Evolutionary conservation across 2,797 vertebrate species (phyloP), one percentile per base, ranked within the genome.

Genomic region (Malacoctenus gilli): DNA sequence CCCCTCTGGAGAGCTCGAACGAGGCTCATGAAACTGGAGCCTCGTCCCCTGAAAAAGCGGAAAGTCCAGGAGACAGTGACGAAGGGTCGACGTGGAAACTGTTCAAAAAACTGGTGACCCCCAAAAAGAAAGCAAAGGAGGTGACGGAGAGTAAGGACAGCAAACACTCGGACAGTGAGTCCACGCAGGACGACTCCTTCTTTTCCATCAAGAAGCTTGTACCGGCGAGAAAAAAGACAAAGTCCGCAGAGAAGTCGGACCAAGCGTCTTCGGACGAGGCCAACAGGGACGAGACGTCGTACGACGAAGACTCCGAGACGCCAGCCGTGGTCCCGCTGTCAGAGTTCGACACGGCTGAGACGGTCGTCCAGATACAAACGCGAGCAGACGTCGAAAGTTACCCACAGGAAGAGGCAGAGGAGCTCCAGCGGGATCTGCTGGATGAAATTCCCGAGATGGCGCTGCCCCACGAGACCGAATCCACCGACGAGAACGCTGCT

Each of bases 251-350:
- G 66, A 94, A 90, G 42, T 84, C 82, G 53, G 95, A 95, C 22
- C 85, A 89, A 3, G 23, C 79, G n/a, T 62, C 89, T 18, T 76
- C 70, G 8, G 92, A 92, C 53, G 93, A 94, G 31, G 54, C 78
- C 5, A 88, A 86, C 58, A 93, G 90, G 43, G 91, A 87, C 0
- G 43, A 59, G 28, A 19, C 82, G 59, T 79, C 83, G 51, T 81
- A 49, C 1, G 95, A 96, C 18, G 95, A 96, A 5, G 94, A 97
- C 50, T 90, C 92, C 0, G 95, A 98, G 53, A 93, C 95, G 38
- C 96, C 96, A 14, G 93, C 93, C 14, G 93, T 98, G 36, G 91
- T 99, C 41, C 96, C 96, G 31, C 80, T 98, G 51, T 93, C 95
- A 2, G 95, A 99, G 75, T 97, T 94, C 10, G 94, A 96, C 22